Base-by-base conservation (phyloP, 1,140 invertebrate genomes). In the Lasaia peninsularis region DNA sequence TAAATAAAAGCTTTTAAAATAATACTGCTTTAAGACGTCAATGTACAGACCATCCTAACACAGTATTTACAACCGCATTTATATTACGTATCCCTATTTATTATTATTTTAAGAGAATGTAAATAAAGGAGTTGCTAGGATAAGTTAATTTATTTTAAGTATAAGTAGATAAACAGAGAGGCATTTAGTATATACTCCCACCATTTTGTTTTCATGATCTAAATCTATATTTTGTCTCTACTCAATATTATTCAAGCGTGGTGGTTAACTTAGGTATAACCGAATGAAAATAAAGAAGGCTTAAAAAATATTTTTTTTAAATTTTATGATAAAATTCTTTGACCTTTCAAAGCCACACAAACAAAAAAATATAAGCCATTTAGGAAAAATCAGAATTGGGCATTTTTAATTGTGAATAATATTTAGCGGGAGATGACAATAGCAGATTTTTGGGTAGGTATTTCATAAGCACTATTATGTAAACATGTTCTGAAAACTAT, bases 141-240 rank as follows among this genome's bases (percentile, higher is more conserved):
- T 37, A 40, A 40, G 16, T 2, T 40, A 40, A 40, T 40, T 40
- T 40, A 40, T 40, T 40, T 37, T 40, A 16, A 40, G 16, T 16
- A 16, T 40, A 40, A 40, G 8, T 18, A 40, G 14, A 16, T 40
- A 16, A 18, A 40, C 10, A 9, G 37, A 18, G 16, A 40, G 16
- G 37, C 37, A 40, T 40, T 40, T 40, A 40, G 8, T 3, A 40
- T 37, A 37, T 37, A 37, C 35, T 37, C 35, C 35, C 35, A 37
- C 35, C 35, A 37, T 37, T 37, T 37, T 37, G 35, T 37, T 37
- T 37, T 37, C 35, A 37, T 37, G 8, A 14, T 37, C 14, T 16
- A 12, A 6, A 6, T 16, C 6, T 16, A 4, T 16, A 16, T 37
- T 37, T 16, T 37, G 35, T 14, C 34, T 14, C 7, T 37, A 37